Conservation (phyloP, 2,113 vertebrate genomes). For the Oophaga pumilio region DNA sequence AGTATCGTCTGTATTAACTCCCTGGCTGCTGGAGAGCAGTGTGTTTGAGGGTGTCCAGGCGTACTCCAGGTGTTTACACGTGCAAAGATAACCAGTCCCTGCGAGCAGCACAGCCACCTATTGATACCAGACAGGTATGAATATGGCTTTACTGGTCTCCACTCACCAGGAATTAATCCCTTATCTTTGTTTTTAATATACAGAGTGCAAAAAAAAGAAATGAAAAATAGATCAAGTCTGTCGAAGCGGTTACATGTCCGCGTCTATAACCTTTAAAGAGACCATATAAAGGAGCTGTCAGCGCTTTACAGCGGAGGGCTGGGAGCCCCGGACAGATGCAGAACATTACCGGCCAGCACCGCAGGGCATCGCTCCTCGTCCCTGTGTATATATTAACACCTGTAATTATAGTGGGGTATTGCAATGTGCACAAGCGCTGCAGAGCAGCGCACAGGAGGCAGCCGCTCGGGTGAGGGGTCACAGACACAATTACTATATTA, state of each 20-base stretch:
- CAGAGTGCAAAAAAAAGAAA: slow-evolving; percentile 12
- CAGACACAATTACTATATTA: neutral
- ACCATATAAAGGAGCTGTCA: slow-evolving; percentile 28
- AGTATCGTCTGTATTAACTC: too few species aligned
- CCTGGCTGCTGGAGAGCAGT: too few species aligned
- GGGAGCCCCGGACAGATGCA: neutral
- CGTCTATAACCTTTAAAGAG: slow-evolving; percentile 40
- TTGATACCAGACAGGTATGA: slow-evolving; percentile 49
- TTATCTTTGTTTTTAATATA: slow-evolving; percentile 32
- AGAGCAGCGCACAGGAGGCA: neutral
- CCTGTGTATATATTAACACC: neutral
- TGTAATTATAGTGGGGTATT: slow-evolving; percentile 1
- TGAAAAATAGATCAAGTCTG: slow-evolving; percentile 31
- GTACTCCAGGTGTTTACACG: neutral
- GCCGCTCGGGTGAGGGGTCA: neutral
- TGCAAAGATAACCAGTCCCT: slow-evolving; percentile 56
- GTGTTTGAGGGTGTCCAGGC: neutral
- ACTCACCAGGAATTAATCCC: slow-evolving; percentile 21
- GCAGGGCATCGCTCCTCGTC: neutral
- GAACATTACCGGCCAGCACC: neutral
- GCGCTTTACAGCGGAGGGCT: neutral
- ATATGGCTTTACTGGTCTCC: slow-evolving; percentile 31
- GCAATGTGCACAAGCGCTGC: neutral
- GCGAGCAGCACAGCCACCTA: slow-evolving; percentile 1
- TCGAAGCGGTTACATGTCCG: slow-evolving; percentile 28